Conservation (phyloP, 2,797 vertebrate genomes). For the Trichosurus vulpecula region DNA sequence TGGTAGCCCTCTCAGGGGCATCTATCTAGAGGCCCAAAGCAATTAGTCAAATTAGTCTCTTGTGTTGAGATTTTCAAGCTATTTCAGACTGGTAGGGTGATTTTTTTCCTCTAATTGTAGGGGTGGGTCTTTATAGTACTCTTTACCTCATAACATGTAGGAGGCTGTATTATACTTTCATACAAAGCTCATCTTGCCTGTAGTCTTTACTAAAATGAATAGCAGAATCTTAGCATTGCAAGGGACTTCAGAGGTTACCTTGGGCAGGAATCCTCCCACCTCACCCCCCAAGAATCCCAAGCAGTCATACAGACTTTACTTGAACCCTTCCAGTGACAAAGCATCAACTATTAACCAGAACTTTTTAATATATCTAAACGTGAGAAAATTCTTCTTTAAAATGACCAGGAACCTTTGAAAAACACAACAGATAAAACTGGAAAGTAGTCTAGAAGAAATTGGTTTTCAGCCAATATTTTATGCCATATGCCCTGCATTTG, state of each 20-base stretch:
- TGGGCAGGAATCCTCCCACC: neutral
- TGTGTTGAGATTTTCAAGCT: neutral
- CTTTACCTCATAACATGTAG: neutral
- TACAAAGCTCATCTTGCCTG: neutral
- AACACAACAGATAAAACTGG: neutral
- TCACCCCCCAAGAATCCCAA: neutral
- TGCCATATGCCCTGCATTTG: neutral
- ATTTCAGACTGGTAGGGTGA: neutral
- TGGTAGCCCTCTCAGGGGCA: neutral
- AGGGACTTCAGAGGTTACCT: neutral
- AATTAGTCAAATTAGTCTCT: neutral
- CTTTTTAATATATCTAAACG: neutral
- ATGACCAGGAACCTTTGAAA: neutral
- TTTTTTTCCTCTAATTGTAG: neutral
- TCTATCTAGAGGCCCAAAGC: neutral
- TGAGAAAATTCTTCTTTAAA: neutral
- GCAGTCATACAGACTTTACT: neutral
- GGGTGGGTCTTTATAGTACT: neutral
- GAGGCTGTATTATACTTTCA: neutral
- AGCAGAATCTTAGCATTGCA: neutral
- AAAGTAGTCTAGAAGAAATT: neutral
- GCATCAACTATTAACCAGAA: neutral
- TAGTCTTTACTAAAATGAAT: neutral
- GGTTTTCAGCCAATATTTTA: neutral
- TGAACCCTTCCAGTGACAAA: neutral